Base-by-base conservation (phyloP, 1,140 invertebrate species). In the Calycopis cecrops region DNA sequence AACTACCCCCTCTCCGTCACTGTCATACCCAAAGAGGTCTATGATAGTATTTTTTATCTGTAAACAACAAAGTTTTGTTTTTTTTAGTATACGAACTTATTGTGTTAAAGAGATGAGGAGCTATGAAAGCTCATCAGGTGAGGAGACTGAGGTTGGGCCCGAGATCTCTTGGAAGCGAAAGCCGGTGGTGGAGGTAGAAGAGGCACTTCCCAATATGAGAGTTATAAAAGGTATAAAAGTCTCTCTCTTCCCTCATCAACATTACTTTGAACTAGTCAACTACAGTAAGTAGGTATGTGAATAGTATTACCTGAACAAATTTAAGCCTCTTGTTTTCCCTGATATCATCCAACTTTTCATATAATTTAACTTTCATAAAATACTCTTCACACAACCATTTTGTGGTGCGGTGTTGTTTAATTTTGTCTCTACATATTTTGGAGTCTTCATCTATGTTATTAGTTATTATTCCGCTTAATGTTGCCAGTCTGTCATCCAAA, bases 381-480 rank as follows among this genome's bases (percentile, higher is more conserved):
- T 86, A 88, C 57, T 85, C 78, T 59, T 88, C 87, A 75, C 87
- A 88, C 8, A 85, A 38, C 87, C 87, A 88, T 64, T 80, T 82
- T 52, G 62, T 76, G 9, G 65, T 49, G 42, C 51, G 63, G 48
- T 49, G 9, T 58, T 28, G 49, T 62, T 69, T 74, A 53, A 54
- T 37, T 52, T 37, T 62, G 48, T 69, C 63, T 14, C 33, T 53
- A 7, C 9, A 10, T 42, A 44, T 50, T 48, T 55, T 60, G 14
- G 34, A 47, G 49, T 48, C 52, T 54, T 63, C 61, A n/a, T 74
- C 57, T 53, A 55, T 62, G 60, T 66, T 71, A 38, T 60, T 73
- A 21, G 63, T 68, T 51, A 80, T 60, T 14, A 77, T 48, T 6
- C 71, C 74, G 58, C 72, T 67, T 35, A 87, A 48, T 40, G 68